phyloP scores from a whole-genome alignment of 2,113 vertebrate genomes.

The Pluvianellus socialis region DNA sequence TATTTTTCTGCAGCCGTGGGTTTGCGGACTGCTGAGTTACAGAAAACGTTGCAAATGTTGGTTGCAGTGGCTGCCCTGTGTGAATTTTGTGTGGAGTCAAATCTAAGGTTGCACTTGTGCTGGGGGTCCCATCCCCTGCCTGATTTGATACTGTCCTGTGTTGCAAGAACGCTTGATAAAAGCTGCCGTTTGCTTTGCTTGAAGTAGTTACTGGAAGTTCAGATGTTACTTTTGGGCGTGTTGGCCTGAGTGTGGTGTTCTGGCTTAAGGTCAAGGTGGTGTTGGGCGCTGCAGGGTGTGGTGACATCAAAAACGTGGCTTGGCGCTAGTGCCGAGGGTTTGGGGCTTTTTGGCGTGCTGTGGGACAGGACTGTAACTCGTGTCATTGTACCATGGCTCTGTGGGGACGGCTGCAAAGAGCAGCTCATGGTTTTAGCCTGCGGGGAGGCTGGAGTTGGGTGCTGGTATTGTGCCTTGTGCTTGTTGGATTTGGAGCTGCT shows the following conservation, averaged over 20 bases:
- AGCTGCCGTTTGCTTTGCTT: background rate
- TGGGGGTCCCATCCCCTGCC: too few species aligned
- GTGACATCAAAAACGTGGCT: background rate
- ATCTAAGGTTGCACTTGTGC: background rate
- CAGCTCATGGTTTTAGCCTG: background rate
- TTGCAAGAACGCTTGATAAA: background rate
- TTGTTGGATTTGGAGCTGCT: background rate
- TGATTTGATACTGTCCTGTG: too few species aligned
- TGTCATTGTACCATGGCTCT: accelerated
- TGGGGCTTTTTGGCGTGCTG: background rate
- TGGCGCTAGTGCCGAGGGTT: background rate
- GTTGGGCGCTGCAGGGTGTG: background rate
- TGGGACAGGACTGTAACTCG: background rate
- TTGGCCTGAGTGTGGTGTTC: accelerated
- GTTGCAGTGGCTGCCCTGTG: background rate
- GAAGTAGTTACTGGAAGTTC: background rate
- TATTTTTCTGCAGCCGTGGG: background rate
- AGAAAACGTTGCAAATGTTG: background rate
- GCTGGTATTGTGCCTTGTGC: background rate
- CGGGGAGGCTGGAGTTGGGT: background rate
- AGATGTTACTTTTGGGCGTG: accelerated
- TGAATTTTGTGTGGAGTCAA: background rate
- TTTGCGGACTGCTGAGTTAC: background rate
- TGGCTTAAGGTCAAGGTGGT: background rate
- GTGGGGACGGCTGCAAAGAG: background rate